Evolutionary conservation across 2,113 vertebrate genomes (phyloP), one percentile per base, ranked within the genome.

Genomic region (Solenodon paradoxus): DNA sequence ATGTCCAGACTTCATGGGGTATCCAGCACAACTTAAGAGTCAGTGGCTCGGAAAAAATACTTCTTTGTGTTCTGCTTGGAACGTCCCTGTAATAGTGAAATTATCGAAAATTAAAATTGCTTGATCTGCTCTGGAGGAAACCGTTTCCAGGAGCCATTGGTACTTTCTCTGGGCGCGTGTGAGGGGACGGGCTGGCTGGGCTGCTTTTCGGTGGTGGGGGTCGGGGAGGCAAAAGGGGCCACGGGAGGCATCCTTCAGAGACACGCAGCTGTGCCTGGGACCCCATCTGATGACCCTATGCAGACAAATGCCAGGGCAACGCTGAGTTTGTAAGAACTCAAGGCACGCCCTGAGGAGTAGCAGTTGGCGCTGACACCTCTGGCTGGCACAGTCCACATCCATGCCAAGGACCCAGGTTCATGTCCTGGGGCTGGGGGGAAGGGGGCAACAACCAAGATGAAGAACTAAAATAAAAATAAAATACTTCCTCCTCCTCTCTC

Each of bases 21-120:
- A 24, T 26, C 38, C 3, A 0, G 12, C 20, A 45, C 1, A 11
- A 35, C 16, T 13, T 5, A 35, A n/a, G 0, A 15, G n/a, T 20
- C 6, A 32, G 3, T 4, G n/a, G 47, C 7, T 59, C 17, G 40
- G 55, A 24, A 26, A 35, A 55, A 42, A n/a, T 3, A 3, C 13
- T n/a, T 55, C 28, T 84, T 61, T 26, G 74, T 9, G 17, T 7
- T 47, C 4, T 28, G n/a, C 24, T 51, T 40, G 16, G 61, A 51
- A 68, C 30, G 19, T 59, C 51, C 53, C 30, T 26, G 9, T 13
- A n/a, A 35, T 13, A 17, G n/a, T 64, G n/a, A 51, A 66, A 35
- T 68, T 13, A 28, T 45, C 30, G 4, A 75, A 69, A 69, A 75
- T 1, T 20, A 30, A 63, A 30, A 61, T 7, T 30, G 32, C 35